Base-by-base conservation (phyloP, 1,140 invertebrate species). In the Calycopis cecrops region DNA sequence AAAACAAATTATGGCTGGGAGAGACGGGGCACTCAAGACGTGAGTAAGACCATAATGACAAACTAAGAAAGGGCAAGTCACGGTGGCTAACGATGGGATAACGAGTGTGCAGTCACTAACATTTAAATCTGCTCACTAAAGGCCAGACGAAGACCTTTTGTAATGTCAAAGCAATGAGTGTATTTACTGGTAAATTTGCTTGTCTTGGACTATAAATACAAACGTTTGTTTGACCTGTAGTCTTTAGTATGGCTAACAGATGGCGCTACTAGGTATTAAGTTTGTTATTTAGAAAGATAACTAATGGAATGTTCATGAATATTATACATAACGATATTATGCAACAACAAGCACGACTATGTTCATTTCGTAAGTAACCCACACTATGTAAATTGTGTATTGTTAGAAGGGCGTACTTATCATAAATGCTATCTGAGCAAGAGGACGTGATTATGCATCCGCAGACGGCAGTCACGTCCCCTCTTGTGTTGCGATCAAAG, bases 1-100 rank as follows among this genome's bases (percentile, higher is more conserved):
- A 69, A 72, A 67, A 69, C 65, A 72, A 69, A 72, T 69, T 69
- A 67, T 63, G 63, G 64, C 65, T 64, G 63, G 59, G 55, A 66
- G 62, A 65, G 60, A 65, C 63, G 65, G 60, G 63, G 69, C 66
- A 71, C 69, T 71, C 62, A 66, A 64, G 58, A 37, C 37, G 61
- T 59, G 57, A 59, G 52, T 66, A 65, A 65, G 60, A 54, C 52
- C 53, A 60, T 71, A 69, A 66, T 71, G 69, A 71, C 69, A 71
- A 71, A 67, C 59, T 54, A 50, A 62, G 62, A 69, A 69, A 69
- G 48, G 53, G 59, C 66, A 62, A 71, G 69, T 71, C 69, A 71
- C 62, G 59, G 62, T 62, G 64, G 60, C 66, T 71, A 71, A 71
- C 69, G 69, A 71, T 59, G 69, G 63, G 50, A 60, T 64, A 65